Conservation (phyloP, 2,113 vertebrate genomes). For the Heptranchias perlo region DNA sequence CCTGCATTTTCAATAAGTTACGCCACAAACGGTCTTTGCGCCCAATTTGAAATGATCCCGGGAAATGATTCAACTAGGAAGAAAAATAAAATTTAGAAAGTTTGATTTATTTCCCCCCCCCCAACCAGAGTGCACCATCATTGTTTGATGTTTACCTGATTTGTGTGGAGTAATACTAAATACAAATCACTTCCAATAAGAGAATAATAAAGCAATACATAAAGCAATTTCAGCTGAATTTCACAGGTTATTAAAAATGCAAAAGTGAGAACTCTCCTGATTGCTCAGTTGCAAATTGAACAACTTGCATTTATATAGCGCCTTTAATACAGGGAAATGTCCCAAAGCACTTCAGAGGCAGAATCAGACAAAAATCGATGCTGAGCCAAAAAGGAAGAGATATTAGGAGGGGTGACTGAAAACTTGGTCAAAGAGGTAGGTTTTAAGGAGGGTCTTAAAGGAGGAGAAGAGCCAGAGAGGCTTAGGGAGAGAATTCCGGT, state of each 20-base stretch:
- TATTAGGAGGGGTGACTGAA: neutral
- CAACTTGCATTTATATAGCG: neutral
- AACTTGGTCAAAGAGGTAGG: neutral
- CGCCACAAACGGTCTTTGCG: constrained; percentile 92
- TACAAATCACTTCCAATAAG: neutral
- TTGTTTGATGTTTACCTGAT: neutral
- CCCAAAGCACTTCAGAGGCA: neutral
- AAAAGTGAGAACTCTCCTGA: neutral
- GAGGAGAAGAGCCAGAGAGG: neutral
- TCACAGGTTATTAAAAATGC: neutral
- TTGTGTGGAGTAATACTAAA: neutral
- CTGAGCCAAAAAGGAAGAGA: neutral
- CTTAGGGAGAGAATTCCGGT: too few relatives aligned
- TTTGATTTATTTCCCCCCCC: neutral
- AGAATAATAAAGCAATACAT: neutral
- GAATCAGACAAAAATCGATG: neutral
- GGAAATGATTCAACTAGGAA: constrained; percentile 89
- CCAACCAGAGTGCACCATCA: neutral
- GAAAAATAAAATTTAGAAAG: constrained; percentile 2
- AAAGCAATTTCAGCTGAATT: neutral
- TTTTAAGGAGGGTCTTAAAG: neutral
- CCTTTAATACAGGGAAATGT: neutral
- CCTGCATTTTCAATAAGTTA: constrained; percentile 87
- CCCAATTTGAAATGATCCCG: constrained; percentile 94
- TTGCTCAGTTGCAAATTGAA: neutral